Percentiles rank a stretch among this genome's conserved stretches.
phyloP scores from a whole-genome alignment of 2,113 vertebrate species.

The Sula dactylatra region DNA sequence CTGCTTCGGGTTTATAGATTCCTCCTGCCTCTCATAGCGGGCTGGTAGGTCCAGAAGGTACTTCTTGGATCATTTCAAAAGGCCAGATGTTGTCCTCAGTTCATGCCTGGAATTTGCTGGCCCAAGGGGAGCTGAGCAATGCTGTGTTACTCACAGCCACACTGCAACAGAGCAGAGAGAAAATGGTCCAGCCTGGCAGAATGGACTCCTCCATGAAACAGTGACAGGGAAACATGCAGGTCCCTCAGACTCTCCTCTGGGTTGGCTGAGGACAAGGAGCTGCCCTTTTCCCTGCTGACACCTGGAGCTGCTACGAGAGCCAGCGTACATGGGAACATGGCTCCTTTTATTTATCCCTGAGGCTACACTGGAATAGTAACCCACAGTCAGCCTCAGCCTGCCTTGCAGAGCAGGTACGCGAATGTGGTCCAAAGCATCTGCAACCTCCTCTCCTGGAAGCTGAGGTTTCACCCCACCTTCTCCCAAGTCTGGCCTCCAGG shows the following conservation, averaged over 20 bases:
- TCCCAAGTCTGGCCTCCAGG: neutral
- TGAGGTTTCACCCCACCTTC: neutral
- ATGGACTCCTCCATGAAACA: neutral
- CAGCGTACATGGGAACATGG: neutral
- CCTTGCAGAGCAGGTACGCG: slow-evolving; percentile 23
- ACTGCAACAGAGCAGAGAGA: neutral
- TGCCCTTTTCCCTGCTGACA: neutral
- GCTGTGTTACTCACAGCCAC: neutral
- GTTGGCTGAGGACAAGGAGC: slow-evolving; percentile 3
- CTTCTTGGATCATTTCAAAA: neutral
- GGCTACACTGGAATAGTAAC: neutral
- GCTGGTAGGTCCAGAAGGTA: neutral
- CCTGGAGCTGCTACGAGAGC: neutral
- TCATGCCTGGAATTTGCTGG: neutral
- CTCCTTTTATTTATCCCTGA: slow-evolving; percentile 27
- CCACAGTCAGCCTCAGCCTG: slow-evolving; percentile 9
- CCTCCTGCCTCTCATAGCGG: neutral
- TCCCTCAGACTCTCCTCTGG: neutral
- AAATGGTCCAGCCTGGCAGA: neutral
- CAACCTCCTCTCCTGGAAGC: neutral
- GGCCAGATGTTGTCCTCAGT: neutral
- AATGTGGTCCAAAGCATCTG: neutral
- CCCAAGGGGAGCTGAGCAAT: neutral
- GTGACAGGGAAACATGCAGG: neutral
- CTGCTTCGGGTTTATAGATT: neutral